Evolutionary conservation across 2,797 vertebrate genomes (phyloP), one percentile per base, ranked within the genome.

Genomic region (Moxostoma hubbsi): DNA sequence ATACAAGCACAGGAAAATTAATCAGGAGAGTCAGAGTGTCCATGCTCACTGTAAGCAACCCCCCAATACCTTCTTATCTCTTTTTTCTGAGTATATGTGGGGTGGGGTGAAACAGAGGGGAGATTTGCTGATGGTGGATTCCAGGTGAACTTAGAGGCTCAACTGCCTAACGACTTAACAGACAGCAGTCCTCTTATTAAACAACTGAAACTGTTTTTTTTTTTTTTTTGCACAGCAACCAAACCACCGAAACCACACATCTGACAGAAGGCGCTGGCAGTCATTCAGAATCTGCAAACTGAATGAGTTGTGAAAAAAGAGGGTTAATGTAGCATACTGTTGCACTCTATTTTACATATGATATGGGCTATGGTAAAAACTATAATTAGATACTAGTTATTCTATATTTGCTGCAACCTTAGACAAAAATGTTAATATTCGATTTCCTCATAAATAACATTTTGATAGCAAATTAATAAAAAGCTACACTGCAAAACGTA

Each of bases 1-100:
- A 36, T 36, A 36, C 36, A 91, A 84, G 87, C 59, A 57, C 85
- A 85, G 85, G 83, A 86, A 90, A 86, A 90, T 85, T 86, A 85
- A 91, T 92, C 79, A 89, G 85, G 73, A 73, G 83, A 87, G 89
- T 85, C 47, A 15, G 86, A 88, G 84, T 88, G 85, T 86, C 83
- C 10, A 51, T 86, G 84, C 79, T 81, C 43, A 47, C 61, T 67
- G 50, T 72, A 63, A 54, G 67, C 61, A 75, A 49, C n/a, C 16
- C 43, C 4, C 24, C 36, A 36, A 36, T 4, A 36, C 36, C 36
- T 45, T 36, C 50, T 67, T 70, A 61, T 85, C 75, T 16, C 15
- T 16, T 11, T 65, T 69, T 50, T 78, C 65, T 50, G 43, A 49
- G 55, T 36, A 36, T 36, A 36, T 36, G 36, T 36, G 36, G 36